Evolutionary conservation across 2,888 invertebrate species (phyloP), one percentile per base, ranked within the genome.

Genomic region (Netelia virgata): DNA sequence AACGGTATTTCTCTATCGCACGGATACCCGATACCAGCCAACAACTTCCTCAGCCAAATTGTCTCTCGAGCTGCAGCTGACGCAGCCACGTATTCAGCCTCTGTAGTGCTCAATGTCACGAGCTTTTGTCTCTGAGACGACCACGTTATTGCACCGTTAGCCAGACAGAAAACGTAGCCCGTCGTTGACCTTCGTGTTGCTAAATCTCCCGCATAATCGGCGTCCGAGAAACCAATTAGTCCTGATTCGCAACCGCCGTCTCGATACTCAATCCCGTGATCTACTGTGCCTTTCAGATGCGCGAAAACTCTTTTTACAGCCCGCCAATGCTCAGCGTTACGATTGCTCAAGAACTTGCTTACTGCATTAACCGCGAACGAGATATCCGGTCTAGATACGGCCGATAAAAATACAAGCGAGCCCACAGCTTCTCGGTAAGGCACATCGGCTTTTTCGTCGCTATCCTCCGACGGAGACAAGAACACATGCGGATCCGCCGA

Each of bases 341-440:
- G 53, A n/a, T 69, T 59, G 0, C 5, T 69, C 11, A 59, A 18
- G 28, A 36, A 73, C 63, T 68, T 72, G 43, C 73, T 78, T 1
- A 78, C 23, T 8, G 41, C 18, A 16, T 70, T 79, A 0, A 83
- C 79, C 11, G 68, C 16, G 18, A 11, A 79, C 14, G 75, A 2
- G 11, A 83, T 79, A 43, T 83, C 79, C 16, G 83, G 83, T 20
- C 79, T n/a, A 0, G 75, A 43, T 11, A 75, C 23, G 1, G 79
- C 61, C 0, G 79, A 16, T 3, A 79, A 20, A 55, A 63, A 83
- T 16, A 83, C 79, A 5, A 79, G n/a, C 14, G 74, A 75, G 0
- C 83, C 75, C 0, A 79, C 63, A 2, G 75, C 66, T 8, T 63
- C 55, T 23, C 57, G 74, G 64, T 79, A 83, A 3, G 79, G 79